Evolutionary conservation across 2,797 vertebrate species (phyloP).

Genomic region (Odontamblyopus lacepedii): DNA sequence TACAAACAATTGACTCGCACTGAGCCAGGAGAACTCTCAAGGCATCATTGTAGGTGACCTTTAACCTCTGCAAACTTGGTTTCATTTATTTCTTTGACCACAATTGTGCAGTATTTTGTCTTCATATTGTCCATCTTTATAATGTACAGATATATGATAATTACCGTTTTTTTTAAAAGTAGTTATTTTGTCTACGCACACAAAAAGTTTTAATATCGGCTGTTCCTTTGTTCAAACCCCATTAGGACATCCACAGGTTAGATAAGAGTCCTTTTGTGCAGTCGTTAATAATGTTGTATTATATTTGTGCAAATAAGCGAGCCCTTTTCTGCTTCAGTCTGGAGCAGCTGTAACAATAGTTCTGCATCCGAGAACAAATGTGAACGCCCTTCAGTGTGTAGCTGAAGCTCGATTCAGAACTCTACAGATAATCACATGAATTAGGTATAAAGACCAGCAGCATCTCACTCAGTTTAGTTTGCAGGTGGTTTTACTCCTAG

Average conservation of each 20-base stretch:
- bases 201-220: background rate
- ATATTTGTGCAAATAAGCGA: constrained; percentile 14
- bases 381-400: background rate
- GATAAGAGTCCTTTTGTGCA: constrained; percentile 31
- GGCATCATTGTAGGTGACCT: too few relatives aligned
- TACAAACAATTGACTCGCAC: too few relatives aligned
- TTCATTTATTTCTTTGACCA: too few relatives aligned
- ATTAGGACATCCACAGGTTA: constrained; percentile 30
- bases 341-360: constrained; percentile 8
- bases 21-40: too few relatives aligned
- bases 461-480: constrained; percentile 10
- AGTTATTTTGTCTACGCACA: too few relatives aligned
- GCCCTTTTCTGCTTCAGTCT: constrained; percentile 25
- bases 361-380: constrained; percentile 14
- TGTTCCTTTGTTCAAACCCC: constrained; percentile 11
- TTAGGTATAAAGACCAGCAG: constrained; percentile 1
- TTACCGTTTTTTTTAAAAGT: background rate
- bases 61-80: too few relatives aligned
- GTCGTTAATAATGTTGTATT: constrained; percentile 12
- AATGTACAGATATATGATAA: constrained; percentile 1
- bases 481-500: background rate
- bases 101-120: too few relatives aligned
- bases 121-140: background rate
- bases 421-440: background rate
- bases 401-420: background rate